Evolutionary conservation across 2,888 invertebrate species (phyloP).

Genomic region (Stegana nigrithorax): DNA sequence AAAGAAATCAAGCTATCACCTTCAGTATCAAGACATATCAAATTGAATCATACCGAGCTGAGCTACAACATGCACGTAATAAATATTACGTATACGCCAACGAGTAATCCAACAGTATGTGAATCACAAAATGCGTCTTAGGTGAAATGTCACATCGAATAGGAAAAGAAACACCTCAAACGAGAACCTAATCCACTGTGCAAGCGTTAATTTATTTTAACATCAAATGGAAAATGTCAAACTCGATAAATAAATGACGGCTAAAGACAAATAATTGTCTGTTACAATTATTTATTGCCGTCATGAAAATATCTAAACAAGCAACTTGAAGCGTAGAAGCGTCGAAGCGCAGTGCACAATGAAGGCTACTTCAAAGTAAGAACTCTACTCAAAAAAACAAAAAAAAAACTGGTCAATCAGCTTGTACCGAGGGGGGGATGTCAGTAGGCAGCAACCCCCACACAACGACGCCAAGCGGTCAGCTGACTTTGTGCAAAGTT

Average conservation of each 20-base stretch:
- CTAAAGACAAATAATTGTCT: constrained; percentile 26
- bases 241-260: constrained; percentile 7
- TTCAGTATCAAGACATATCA: too few relatives aligned
- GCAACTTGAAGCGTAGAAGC: background rate
- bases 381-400: background rate
- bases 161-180: background rate
- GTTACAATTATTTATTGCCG: constrained; percentile 30
- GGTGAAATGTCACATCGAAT: constrained; percentile 1
- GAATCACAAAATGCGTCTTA: constrained; percentile 3
- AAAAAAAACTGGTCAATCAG: background rate
- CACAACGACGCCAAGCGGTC: background rate
- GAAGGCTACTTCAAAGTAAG: too few relatives aligned
- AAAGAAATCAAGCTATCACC: too few relatives aligned
- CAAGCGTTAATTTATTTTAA: background rate
- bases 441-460: too few relatives aligned
- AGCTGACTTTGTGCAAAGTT: constrained; percentile 6
- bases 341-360: background rate
- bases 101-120: background rate
- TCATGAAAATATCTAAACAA: constrained; percentile 2
- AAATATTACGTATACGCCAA: background rate
- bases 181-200: background rate
- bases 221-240: constrained; percentile 13
- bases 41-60: too few relatives aligned
- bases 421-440: too few relatives aligned
- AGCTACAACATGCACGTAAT: too few relatives aligned